Evolutionary conservation across 2,113 vertebrate genomes (phyloP).

Genomic region (Ammospiza caudacuta): DNA sequence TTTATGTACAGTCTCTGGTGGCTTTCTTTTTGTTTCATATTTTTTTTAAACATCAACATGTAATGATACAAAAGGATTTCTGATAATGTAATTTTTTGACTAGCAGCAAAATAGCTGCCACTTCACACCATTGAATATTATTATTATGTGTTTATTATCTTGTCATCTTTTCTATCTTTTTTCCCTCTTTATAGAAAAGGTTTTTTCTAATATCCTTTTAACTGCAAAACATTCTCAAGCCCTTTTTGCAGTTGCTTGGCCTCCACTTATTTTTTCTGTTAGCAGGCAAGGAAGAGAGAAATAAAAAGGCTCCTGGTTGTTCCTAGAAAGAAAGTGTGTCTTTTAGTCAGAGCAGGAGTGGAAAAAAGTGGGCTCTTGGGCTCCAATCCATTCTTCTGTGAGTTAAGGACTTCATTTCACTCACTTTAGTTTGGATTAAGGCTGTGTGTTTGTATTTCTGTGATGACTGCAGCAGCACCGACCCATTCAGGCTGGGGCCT

Average conservation of each 20-base stretch:
- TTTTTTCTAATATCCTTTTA: constrained; percentile 45
- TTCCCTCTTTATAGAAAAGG: background rate
- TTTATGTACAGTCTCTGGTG: constrained; percentile 28
- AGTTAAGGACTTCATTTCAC: background rate
- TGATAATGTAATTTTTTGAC: constrained; percentile 43
- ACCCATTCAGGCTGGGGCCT: background rate
- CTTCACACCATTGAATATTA: background rate
- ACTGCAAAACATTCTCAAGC: constrained; percentile 28
- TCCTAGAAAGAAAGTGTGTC: constrained; percentile 24
- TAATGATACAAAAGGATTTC: constrained; percentile 36
- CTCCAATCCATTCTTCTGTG: background rate
- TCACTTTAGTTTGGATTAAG: background rate
- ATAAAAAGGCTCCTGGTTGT: background rate
- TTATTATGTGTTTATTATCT: constrained; percentile 7
- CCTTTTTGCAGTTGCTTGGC: constrained; percentile 55
- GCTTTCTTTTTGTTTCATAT: background rate
- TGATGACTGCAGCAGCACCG: background rate
- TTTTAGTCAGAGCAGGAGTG: background rate
- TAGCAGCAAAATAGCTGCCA: constrained; percentile 31
- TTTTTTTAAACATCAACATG: background rate
- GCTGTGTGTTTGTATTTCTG: constrained; percentile 7
- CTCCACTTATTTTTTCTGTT: constrained; percentile 34
- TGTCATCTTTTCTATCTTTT: background rate
- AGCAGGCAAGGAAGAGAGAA: background rate
- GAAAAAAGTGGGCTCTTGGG: constrained; percentile 22